Percentiles rank a stretch among this genome's conserved stretches.
phyloP scores from a whole-genome alignment of 2,888 invertebrate genomes.

The Trissolcus brochymenae region DNA sequence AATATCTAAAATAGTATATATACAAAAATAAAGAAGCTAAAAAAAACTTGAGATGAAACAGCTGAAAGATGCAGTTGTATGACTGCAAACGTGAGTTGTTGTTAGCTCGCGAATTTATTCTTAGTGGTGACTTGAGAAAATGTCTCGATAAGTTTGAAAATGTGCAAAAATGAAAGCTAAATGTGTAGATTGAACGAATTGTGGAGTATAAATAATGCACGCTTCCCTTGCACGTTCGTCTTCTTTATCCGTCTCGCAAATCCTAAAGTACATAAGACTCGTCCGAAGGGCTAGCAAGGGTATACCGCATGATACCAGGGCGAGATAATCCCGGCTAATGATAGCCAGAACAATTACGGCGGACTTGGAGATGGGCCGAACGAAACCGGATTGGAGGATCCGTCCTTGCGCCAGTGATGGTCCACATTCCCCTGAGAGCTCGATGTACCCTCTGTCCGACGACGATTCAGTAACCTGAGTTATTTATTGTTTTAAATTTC shows the following conservation, averaged over 20 bases:
- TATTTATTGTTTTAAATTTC: slow-evolving; percentile 58
- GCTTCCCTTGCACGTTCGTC: slow-evolving; percentile 56
- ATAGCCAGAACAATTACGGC: slow-evolving; percentile 69
- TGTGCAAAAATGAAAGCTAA: slow-evolving; percentile 25
- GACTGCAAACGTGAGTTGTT: too few relatives aligned
- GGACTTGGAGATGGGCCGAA: slow-evolving; percentile 62
- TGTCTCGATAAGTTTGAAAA: too few relatives aligned
- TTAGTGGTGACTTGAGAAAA: too few relatives aligned
- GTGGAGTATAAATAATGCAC: slow-evolving; percentile 28
- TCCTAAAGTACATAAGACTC: slow-evolving; percentile 62
- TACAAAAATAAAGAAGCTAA: too few relatives aligned
- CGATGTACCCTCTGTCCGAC: slow-evolving; percentile 56
- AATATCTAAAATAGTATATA: too few relatives aligned
- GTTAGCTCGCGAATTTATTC: too few relatives aligned
- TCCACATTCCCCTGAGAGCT: slow-evolving; percentile 52
- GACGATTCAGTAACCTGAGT: slow-evolving; percentile 56
- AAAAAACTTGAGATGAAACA: too few relatives aligned
- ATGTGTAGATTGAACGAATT: slow-evolving; percentile 24
- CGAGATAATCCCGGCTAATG: slow-evolving; percentile 72
- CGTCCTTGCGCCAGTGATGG: slow-evolving; percentile 61
- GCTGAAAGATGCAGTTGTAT: too few relatives aligned
- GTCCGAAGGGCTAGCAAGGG: slow-evolving; percentile 59
- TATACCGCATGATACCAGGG: slow-evolving; percentile 62
- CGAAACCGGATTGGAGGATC: slow-evolving; percentile 61
- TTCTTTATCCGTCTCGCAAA: slow-evolving; percentile 63